Evolutionary conservation across 2,113 vertebrate genomes (phyloP), one percentile per base, ranked within the genome.

Genomic region (Passer montanus): DNA sequence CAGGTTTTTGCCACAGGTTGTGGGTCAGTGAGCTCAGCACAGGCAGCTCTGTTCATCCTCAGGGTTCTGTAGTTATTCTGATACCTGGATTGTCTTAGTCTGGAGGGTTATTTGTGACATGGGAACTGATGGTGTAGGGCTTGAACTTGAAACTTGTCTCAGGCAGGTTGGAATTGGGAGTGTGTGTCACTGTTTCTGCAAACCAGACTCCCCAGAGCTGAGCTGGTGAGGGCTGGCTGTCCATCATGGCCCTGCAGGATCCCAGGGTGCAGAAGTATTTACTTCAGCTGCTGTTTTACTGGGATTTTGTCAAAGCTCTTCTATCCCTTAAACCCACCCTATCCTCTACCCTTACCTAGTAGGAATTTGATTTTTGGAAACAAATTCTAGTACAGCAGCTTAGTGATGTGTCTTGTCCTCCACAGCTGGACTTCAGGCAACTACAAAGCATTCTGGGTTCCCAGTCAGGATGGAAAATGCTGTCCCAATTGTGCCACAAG

Each of bases 391-490:
- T 15, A 31, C 56, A 93, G 14, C 23, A 62, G 18, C 62, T 93
- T 75, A 91, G 91, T 95, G 67, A 62, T 75, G 59, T 85, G 8
- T 79, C 39, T 73, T 97, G 46, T 97, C 91, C 69, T 79, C 70
- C 80, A 43, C 88, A 97, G 64, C 96, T 97, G 99, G 99, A 80
- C 98, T 99, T 79, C 99, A 99, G 97, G 98, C 99, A 53, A 98
- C 99, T 90, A 98, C 98, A 78, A 99, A 99, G 58, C 99, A 99
- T 60, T 98, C 99, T 93, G 99, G 98, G 49, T 99, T 99, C 96
- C 99, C 99, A 43, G 99, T 99, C 80, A 98, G 99, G 96, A 99
- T 99, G 99, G 99, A 99, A 94, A 99, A 98, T 87, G 98, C 99
- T 5, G 99, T 99, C 47, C 99, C 99, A 5, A 98, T 99, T 85